Evolutionary conservation across 2,888 invertebrate genomes (phyloP), one percentile per base, ranked within the genome.

Genomic region (Koerneria pararmatus): DNA sequence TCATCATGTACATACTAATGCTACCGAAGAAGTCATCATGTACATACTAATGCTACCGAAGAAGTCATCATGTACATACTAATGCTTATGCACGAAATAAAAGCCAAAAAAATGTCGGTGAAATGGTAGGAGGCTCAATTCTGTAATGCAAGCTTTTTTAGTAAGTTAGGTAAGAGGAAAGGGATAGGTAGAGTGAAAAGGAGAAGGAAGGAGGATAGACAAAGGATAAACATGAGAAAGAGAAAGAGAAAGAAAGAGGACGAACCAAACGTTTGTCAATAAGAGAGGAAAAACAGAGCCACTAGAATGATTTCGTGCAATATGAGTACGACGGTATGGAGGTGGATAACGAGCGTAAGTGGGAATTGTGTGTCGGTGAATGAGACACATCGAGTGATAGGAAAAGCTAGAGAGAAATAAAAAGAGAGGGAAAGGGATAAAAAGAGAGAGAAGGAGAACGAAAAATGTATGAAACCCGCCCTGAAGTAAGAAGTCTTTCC

Each of bases 131-230:
- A 41, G 41, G 22, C 3, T 31, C 58, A 37, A 29, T 3, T 46
- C 57, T 35, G 34, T 19, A n/a, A 29, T 46, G n/a, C 32, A 34
- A 41, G 46, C 41, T 31, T 59, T 41, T 34, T 24, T 22, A 60
- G 60, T 49, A 32, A 60, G 46, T 48, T 32, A 60, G 49, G 48
- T 24, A 60, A 48, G 49, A 32, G 32, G 51, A 51, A n/a, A 51
- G 51, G 24, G 51, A 51, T 19, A 58, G 58, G 27, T 22, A 34
- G 37, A 32, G 37, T 19, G 48, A 27, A 32, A 19, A 59, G 24
- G 4, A 31, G 19, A 22, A 3, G 59, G 59, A 46, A 15, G 29
- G 31, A 31, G 46, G 60, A 48, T 35, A 59, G 6, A 37, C 35
- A 56, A 19, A 32, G 37, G 51, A 51, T 24, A 19, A 58, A 37